Conservation (phyloP, 2,113 vertebrate species). For the Mastomys coucha region DNA sequence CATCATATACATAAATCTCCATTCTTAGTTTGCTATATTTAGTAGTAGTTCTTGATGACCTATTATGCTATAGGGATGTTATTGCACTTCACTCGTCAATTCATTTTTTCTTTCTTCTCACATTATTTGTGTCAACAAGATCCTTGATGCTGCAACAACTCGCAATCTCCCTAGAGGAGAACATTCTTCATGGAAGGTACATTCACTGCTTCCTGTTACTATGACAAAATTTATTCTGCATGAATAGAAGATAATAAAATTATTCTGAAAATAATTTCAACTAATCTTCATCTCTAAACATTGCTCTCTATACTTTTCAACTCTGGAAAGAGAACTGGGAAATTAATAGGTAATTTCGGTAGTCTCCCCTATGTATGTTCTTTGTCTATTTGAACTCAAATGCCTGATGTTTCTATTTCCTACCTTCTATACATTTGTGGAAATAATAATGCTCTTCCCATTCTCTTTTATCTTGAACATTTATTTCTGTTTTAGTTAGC, state of each 20-base stretch:
- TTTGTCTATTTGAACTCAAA: constrained; percentile 7
- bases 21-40: background rate
- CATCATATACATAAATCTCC: background rate
- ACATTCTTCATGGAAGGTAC: background rate
- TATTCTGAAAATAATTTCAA: constrained; percentile 20
- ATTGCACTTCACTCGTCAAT: background rate
- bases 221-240: background rate
- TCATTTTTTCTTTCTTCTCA: background rate
- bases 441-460: background rate
- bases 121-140: background rate
- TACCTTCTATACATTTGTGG: background rate
- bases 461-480: background rate
- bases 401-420: background rate
- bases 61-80: background rate
- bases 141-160: background rate
- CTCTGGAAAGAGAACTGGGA: background rate
- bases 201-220: background rate
- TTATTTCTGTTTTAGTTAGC: background rate
- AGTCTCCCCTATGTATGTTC: background rate
- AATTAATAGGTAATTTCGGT: background rate
- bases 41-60: background rate
- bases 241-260: background rate
- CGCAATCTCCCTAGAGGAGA: background rate
- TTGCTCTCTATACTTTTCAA: background rate
- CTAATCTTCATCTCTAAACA: background rate